These are phyloP conservation scores for Chionodraco myersi DNA, from an alignment of 2,113 vertebrate genomes.

Conservation along the genomic window DNA sequence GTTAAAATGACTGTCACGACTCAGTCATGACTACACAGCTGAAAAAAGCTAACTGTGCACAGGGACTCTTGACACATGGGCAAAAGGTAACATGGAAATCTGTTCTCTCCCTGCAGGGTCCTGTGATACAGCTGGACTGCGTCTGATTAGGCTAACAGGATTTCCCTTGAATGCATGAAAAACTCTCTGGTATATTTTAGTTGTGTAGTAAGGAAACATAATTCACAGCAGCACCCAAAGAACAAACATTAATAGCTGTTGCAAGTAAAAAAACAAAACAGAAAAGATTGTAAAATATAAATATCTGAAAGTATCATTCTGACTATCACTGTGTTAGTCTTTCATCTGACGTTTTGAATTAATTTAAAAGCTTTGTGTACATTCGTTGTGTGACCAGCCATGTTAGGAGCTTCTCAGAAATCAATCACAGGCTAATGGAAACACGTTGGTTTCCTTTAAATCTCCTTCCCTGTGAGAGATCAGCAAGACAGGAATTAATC, in stretches of 20 bases:
- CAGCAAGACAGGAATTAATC: slow-evolving; percentile 23
- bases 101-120: slow-evolving; percentile 48
- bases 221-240: slow-evolving; percentile 6
- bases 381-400: slow-evolving; percentile 23
- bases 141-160: slow-evolving; percentile 28
- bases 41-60: slow-evolving; percentile 18
- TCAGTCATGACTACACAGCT: slow-evolving; percentile 43
- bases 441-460: slow-evolving; percentile 41
- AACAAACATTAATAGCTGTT: neutral
- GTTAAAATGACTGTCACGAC: slow-evolving; percentile 65
- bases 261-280: neutral
- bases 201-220: slow-evolving; percentile 8
- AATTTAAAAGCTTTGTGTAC: neutral
- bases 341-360: neutral
- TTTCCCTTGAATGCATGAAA: slow-evolving; percentile 12
- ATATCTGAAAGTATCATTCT: neutral
- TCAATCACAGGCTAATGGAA: slow-evolving; percentile 44
- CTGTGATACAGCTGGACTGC: slow-evolving; percentile 4
- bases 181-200: neutral
- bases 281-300: neutral
- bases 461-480: slow-evolving; percentile 17
- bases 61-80: slow-evolving; percentile 17
- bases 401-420: slow-evolving; percentile 24
- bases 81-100: slow-evolving; percentile 26
- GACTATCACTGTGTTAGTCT: neutral